Percentiles rank a stretch among this genome's conserved stretches.
Evolutionary conservation across 2,113 vertebrate genomes (phyloP).

Genomic region (Proteles cristata): DNA sequence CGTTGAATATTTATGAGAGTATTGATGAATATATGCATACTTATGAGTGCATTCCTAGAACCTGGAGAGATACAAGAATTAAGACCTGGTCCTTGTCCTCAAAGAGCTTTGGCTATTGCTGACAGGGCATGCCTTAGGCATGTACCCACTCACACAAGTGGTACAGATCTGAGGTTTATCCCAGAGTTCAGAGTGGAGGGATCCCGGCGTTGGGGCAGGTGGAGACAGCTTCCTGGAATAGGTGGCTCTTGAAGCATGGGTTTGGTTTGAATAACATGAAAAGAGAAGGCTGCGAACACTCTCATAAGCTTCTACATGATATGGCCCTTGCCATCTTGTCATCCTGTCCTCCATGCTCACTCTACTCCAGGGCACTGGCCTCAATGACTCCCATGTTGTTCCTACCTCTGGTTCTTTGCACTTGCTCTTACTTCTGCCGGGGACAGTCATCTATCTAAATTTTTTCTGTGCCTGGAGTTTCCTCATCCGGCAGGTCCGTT

Average conservation of each 20-base stretch:
- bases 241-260: not conserved
- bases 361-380: not conserved
- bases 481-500: not conserved
- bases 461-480: not conserved
- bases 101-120: not conserved
- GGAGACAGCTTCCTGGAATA: not conserved
- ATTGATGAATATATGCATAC: not conserved
- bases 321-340: not conserved
- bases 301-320: rapidly evolving
- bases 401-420: not conserved
- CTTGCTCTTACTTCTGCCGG: not conserved
- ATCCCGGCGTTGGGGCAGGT: not conserved
- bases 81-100: not conserved
- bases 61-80: not conserved
- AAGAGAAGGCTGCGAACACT: not conserved
- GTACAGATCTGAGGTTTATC: not conserved
- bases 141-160: rapidly evolving
- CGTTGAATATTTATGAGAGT: not conserved
- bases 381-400: not conserved
- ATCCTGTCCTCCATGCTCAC: not conserved
- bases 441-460: not conserved
- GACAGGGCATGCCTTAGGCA: not conserved
- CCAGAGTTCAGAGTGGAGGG: not conserved
- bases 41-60: not conserved
- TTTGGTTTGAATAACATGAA: not conserved